These are phyloP conservation scores for Falcaria lacertinaria DNA, from an alignment of 2,888 invertebrate species.

Conservation along the genomic window DNA sequence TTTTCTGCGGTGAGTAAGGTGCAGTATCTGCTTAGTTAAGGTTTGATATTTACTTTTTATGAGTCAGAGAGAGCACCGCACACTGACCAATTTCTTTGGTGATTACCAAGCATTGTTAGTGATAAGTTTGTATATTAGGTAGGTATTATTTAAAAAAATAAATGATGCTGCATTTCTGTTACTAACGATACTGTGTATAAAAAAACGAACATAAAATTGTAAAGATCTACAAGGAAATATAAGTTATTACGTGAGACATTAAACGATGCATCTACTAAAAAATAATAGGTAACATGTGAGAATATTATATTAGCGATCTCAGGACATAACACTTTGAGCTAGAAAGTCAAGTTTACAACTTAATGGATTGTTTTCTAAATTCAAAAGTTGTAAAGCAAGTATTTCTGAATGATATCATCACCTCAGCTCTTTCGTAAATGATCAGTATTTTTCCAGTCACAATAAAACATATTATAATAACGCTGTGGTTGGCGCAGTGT, in stretches of 20 bases:
- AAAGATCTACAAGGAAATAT: too few relatives aligned
- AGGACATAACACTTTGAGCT: neutral
- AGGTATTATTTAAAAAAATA: too few relatives aligned
- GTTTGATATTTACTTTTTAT: too few relatives aligned
- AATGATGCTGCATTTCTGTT: neutral
- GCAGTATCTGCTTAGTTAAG: too few relatives aligned
- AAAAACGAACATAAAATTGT: neutral
- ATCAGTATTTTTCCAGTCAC: neutral
- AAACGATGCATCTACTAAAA: neutral
- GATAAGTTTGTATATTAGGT: too few relatives aligned
- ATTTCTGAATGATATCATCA: neutral
- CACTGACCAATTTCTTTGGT: too few relatives aligned
- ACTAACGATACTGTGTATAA: neutral
- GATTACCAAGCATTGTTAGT: too few relatives aligned
- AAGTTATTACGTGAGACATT: too few relatives aligned
- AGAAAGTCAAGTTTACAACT: neutral
- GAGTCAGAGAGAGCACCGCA: too few relatives aligned
- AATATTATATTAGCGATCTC: neutral
- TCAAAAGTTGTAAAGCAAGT: neutral
- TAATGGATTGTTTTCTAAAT: conserved; percentile 1
- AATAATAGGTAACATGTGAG: neutral
- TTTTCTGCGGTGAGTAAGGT: too few relatives aligned
- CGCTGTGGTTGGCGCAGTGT: too few relatives aligned
- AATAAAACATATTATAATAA: too few relatives aligned
- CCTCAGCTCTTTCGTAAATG: neutral